These are phyloP conservation scores for Drosophila pseudoobscura DNA, from an alignment of 1,140 invertebrate species.

Conservation along the genomic window DNA sequence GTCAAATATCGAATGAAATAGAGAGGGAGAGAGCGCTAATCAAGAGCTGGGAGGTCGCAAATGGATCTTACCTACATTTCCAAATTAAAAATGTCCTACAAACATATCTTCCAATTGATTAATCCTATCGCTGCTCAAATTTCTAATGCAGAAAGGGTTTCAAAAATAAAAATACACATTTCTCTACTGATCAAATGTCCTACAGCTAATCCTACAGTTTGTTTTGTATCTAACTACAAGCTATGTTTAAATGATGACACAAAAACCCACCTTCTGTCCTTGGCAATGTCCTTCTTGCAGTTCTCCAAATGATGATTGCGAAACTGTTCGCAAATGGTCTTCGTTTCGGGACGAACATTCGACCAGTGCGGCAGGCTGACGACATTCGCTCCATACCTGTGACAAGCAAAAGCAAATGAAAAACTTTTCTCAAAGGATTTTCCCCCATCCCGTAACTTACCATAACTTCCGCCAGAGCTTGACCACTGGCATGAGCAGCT, in stretches of 20 bases:
- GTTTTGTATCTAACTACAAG: not conserved
- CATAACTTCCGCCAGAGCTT: constrained; percentile 86
- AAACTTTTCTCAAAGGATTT: too few species aligned
- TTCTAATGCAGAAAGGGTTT: constrained; percentile 11
- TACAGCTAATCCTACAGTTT: not conserved
- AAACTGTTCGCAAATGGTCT: constrained; percentile 94
- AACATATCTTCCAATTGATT: constrained; percentile 1
- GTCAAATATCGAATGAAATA: not conserved
- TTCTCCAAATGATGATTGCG: constrained; percentile 91
- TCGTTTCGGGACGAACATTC: constrained; percentile 90
- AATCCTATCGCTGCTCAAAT: constrained; percentile 33
- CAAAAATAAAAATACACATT: constrained; percentile 1
- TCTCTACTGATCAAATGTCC: not conserved
- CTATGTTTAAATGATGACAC: too few species aligned
- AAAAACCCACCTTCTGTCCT: constrained; percentile 85
- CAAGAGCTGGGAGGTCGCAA: too few species aligned
- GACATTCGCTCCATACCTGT: constrained; percentile 88
- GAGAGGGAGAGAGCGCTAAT: not conserved
- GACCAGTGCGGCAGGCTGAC: constrained; percentile 89
- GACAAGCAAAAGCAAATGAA: not conserved
- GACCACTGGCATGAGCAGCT: constrained; percentile 87
- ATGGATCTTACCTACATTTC: constrained; percentile 12
- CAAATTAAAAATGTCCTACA: constrained; percentile 18
- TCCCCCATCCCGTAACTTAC: constrained; percentile 44
- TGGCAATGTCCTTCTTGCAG: constrained; percentile 91